phyloP scores from a whole-genome alignment of 1,140 invertebrate genomes.

The Adelges cooleyi region DNA sequence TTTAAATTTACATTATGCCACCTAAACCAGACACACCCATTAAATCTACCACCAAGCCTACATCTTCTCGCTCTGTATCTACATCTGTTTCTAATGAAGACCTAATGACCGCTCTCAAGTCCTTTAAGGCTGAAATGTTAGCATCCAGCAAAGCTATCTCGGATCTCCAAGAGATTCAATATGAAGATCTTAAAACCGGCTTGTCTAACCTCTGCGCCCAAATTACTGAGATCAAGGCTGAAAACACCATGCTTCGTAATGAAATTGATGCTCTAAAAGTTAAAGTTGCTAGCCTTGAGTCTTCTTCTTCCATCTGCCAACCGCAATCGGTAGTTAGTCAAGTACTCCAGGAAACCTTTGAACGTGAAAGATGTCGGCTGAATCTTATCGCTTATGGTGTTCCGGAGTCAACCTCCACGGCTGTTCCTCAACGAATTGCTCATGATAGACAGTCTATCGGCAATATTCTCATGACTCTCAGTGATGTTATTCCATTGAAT shows the following conservation, averaged over 20 bases:
- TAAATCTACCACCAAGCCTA: background rate
- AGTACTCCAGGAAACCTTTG: background rate
- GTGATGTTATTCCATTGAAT: background rate
- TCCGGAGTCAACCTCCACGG: background rate
- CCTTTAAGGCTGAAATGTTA: background rate
- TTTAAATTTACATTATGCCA: too few relatives aligned
- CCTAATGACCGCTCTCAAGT: background rate
- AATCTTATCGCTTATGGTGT: background rate
- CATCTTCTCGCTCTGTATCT: background rate
- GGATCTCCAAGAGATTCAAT: background rate
- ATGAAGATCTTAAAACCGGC: background rate
- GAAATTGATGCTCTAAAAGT: background rate
- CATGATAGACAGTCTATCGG: background rate
- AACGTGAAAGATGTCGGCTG: background rate
- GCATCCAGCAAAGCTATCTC: background rate
- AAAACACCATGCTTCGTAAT: background rate
- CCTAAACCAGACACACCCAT: background rate
- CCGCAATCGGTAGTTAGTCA: background rate
- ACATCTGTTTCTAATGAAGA: constrained; percentile 3
- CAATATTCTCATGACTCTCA: background rate
- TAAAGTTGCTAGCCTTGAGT: background rate
- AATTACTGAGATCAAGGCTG: background rate
- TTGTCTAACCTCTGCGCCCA: background rate
- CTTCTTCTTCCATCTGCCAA: background rate
- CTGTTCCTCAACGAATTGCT: background rate